Evolutionary conservation across 2,888 invertebrate genomes (phyloP).

Genomic region (Alviniconcha strummeri): DNA sequence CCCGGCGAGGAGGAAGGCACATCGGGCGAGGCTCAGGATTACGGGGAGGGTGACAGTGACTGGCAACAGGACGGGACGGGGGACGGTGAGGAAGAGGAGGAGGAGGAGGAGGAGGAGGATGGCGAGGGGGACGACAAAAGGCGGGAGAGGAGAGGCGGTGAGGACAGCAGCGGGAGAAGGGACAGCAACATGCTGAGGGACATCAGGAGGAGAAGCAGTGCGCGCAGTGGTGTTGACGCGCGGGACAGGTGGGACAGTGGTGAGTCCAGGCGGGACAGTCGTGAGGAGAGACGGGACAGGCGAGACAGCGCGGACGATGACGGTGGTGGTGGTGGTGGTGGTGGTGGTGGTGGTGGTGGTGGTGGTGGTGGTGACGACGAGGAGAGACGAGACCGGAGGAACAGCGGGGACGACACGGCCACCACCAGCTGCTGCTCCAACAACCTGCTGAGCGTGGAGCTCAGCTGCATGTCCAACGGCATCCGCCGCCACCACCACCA

Average conservation of each 20-base stretch:
- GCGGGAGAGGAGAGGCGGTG: not conserved
- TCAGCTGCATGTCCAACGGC: not conserved
- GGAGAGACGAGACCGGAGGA: not conserved
- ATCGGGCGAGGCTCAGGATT: not conserved
- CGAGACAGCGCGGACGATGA: too few species aligned
- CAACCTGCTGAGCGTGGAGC: conserved; percentile 2
- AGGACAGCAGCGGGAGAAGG: not conserved
- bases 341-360: too few species aligned
- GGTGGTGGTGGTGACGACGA: too few species aligned
- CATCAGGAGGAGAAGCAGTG: not conserved
- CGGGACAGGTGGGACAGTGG: too few species aligned
- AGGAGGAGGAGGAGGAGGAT: not conserved
- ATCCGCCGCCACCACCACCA: not conserved
- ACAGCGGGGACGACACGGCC: conserved; percentile 7
- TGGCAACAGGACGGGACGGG: not conserved
- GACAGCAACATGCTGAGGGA: not conserved
- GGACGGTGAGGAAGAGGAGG: not conserved
- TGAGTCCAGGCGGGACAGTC: too few species aligned
- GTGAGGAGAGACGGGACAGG: too few species aligned
- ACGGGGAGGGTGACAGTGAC: too few species aligned
- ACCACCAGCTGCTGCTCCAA: conserved; percentile 12
- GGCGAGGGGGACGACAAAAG: too few species aligned
- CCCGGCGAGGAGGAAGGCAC: not conserved
- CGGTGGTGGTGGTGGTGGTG: too few species aligned
- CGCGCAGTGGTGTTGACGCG: not conserved